Percentiles rank a stretch among this genome's conserved stretches.
Evolutionary conservation across 2,888 invertebrate genomes (phyloP).

Genomic region (Pyrochroa serraticornis): DNA sequence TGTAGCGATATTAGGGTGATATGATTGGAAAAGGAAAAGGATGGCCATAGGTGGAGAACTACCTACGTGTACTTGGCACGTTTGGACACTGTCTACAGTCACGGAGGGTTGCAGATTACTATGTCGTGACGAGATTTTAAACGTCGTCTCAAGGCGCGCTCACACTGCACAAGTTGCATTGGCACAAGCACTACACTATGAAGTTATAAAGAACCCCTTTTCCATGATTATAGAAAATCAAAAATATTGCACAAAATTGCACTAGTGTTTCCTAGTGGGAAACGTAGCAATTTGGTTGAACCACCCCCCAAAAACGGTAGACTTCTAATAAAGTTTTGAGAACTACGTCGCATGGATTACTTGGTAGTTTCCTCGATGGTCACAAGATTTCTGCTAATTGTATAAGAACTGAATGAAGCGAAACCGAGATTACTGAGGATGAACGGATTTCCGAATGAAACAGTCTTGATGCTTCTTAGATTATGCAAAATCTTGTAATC

Average conservation of each 20-base stretch:
- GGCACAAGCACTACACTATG: slow-evolving; percentile 10
- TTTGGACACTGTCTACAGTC: slow-evolving; percentile 43
- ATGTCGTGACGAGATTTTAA: slow-evolving; percentile 42
- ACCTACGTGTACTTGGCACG: slow-evolving; percentile 30
- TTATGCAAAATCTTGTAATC: slow-evolving; percentile 21
- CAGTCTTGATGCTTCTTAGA: slow-evolving; percentile 19
- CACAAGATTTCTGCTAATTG: too few relatives aligned
- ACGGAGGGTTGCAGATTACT: slow-evolving; percentile 42
- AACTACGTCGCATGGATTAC: too few relatives aligned
- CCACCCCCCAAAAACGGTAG: too few relatives aligned
- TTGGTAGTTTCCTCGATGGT: too few relatives aligned
- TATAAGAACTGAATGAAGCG: too few relatives aligned
- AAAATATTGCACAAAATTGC: too few relatives aligned
- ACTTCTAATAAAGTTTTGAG: too few relatives aligned
- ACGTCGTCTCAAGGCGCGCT: slow-evolving; percentile 35
- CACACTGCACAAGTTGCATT: slow-evolving; percentile 32
- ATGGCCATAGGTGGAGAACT: slow-evolving; percentile 11
- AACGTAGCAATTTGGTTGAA: too few relatives aligned
- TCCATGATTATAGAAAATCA: too few relatives aligned
- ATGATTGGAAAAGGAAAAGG: slow-evolving; percentile 19
- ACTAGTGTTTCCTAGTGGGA: too few relatives aligned
- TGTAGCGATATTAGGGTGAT: slow-evolving; percentile 19
- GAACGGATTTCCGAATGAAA: slow-evolving; percentile 23
- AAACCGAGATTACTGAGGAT: slow-evolving; percentile 13
- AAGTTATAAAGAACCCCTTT: too few relatives aligned